Percentiles rank a stretch among this genome's conserved stretches.
phyloP scores from a whole-genome alignment of 2,113 vertebrate genomes.

The Zapus hudsonius region DNA sequence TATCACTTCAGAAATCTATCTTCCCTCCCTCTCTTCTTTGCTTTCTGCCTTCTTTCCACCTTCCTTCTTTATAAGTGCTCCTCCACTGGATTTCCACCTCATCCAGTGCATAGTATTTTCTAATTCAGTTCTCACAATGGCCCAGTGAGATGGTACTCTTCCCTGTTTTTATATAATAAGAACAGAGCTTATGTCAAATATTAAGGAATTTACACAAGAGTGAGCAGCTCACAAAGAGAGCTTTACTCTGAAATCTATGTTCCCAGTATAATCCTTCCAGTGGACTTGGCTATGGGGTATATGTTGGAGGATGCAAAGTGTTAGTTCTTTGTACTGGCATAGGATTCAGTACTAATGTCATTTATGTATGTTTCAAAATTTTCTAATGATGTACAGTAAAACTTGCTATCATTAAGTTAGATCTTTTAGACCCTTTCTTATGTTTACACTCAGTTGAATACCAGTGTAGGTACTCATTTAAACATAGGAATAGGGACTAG shows the following conservation, averaged over 20 bases:
- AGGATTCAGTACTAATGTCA: background rate
- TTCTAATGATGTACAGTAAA: constrained; percentile 4
- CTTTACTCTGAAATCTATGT: background rate
- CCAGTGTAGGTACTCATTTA: background rate
- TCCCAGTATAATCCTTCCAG: background rate
- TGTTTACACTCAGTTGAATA: background rate
- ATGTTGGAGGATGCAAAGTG: background rate
- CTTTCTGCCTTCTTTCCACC: too few relatives aligned
- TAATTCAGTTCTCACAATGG: background rate
- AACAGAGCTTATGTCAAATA: background rate
- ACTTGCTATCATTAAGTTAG: background rate
- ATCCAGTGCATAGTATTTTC: background rate
- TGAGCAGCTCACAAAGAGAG: background rate
- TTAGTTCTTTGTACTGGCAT: background rate
- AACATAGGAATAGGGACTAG: background rate
- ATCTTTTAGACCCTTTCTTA: background rate
- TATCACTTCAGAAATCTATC: background rate
- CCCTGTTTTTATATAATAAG: background rate
- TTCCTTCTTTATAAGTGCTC: background rate
- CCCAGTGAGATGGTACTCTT: background rate
- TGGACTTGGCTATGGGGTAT: background rate
- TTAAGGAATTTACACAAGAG: background rate
- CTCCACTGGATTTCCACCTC: background rate
- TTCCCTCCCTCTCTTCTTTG: background rate
- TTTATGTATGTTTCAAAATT: background rate